Conservation (phyloP, 2,888 invertebrate species). For the Pristionchus fissidentatus region DNA sequence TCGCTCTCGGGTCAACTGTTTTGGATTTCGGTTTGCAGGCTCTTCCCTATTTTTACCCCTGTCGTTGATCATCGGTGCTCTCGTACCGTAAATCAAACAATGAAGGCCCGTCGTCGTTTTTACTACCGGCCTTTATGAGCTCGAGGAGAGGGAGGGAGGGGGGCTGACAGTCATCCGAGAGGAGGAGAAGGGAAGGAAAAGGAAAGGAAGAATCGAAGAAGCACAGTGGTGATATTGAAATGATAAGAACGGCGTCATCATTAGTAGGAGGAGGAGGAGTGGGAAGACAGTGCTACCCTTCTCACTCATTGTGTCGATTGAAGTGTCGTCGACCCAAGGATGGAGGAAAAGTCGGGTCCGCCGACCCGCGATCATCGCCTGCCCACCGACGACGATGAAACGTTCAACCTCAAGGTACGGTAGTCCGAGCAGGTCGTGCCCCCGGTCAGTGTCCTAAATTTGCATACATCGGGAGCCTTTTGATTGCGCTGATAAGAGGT, state of each 20-base stretch:
- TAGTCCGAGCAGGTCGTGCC: no score
- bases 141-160: background rate
- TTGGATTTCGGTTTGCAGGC: no score
- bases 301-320: background rate
- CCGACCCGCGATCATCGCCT: background rate
- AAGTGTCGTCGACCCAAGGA: background rate
- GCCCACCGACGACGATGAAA: background rate
- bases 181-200: background rate
- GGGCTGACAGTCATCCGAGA: background rate
- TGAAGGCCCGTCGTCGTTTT: background rate
- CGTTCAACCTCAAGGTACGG: slow-evolving; percentile 19
- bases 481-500: background rate
- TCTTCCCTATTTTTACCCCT: no score
- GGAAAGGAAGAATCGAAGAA: no score
- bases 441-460: background rate
- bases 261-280: background rate
- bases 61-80: no score
- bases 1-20: no score
- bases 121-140: background rate
- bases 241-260: slow-evolving; percentile 38
- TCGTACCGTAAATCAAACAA: background rate
- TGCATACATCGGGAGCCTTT: background rate
- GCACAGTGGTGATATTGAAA: background rate
- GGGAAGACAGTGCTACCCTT: background rate
- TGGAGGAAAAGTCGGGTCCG: no score